These are phyloP conservation scores for Archilochus colubris DNA, from an alignment of 2,113 vertebrate species.

Conservation along the genomic window DNA sequence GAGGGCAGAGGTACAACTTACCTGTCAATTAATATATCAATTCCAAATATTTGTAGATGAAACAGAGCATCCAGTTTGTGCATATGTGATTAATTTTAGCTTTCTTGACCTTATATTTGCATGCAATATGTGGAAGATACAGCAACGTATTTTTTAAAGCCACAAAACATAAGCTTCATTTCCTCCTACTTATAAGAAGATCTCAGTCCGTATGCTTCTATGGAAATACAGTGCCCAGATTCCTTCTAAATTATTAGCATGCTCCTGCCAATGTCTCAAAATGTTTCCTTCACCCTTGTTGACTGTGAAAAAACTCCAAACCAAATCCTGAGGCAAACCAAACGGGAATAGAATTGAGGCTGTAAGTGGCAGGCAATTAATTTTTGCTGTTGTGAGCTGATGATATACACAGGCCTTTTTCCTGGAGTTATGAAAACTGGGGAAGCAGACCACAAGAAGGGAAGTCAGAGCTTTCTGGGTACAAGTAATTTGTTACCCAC, in stretches of 20 bases:
- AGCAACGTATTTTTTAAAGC: conserved; percentile 1
- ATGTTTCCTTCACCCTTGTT: neutral
- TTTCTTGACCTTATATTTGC: neutral
- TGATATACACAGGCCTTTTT: neutral
- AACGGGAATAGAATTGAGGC: neutral
- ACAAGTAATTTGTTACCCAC: neutral
- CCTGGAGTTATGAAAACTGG: neutral
- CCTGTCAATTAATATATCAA: neutral
- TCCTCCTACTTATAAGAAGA: neutral
- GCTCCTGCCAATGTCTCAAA: neutral
- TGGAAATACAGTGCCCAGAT: neutral
- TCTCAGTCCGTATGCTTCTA: neutral
- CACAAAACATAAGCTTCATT: neutral
- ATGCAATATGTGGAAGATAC: neutral
- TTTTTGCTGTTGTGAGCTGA: neutral
- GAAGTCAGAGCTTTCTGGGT: neutral
- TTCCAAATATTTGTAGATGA: neutral
- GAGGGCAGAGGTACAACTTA: neutral
- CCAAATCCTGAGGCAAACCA: neutral
- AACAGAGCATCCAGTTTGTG: neutral
- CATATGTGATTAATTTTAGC: neutral
- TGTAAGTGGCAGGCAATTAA: neutral
- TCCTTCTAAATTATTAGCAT: neutral
- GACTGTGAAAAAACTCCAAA: neutral
- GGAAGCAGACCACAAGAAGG: neutral